Conservation (phyloP, 2,797 vertebrate genomes). For the Poeciliopsis presidionis region DNA sequence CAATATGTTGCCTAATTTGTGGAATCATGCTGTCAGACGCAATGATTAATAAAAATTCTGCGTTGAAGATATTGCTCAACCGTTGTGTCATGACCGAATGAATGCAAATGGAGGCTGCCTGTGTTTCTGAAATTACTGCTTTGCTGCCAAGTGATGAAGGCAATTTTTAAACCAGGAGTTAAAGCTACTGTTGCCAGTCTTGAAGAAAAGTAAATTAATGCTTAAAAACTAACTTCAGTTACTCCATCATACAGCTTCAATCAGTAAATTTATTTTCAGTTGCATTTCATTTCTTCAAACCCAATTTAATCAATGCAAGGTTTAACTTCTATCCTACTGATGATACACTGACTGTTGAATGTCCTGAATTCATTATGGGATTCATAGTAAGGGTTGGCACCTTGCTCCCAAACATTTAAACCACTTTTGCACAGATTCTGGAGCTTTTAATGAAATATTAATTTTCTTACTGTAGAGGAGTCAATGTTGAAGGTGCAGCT, state of each 20-base stretch:
- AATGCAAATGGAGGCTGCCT: neutral
- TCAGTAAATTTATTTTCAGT: neutral
- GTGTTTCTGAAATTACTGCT: neutral
- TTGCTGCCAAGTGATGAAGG: neutral
- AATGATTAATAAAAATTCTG: neutral
- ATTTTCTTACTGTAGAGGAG: conserved; percentile 45
- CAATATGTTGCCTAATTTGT: neutral
- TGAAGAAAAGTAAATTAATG: neutral
- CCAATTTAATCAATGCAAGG: neutral
- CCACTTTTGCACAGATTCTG: conserved; percentile 23
- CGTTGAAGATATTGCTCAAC: neutral
- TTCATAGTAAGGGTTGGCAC: conserved; percentile 9
- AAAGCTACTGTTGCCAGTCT: neutral
- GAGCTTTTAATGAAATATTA: conserved; percentile 59
- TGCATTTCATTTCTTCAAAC: neutral
- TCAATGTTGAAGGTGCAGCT: conserved; percentile 17
- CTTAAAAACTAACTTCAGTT: neutral
- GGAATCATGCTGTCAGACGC: neutral
- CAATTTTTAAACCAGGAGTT: neutral
- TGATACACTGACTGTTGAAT: neutral
- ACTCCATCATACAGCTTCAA: neutral
- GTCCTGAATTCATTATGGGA: neutral
- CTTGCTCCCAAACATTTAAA: conserved; percentile 24
- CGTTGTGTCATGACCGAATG: neutral
- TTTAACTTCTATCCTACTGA: conserved; percentile 2